Percentiles rank a stretch among this genome's conserved stretches.
These are phyloP conservation scores for Drosophila conformis DNA, from an alignment of 2,888 invertebrate species.

Conservation along the genomic window DNA sequence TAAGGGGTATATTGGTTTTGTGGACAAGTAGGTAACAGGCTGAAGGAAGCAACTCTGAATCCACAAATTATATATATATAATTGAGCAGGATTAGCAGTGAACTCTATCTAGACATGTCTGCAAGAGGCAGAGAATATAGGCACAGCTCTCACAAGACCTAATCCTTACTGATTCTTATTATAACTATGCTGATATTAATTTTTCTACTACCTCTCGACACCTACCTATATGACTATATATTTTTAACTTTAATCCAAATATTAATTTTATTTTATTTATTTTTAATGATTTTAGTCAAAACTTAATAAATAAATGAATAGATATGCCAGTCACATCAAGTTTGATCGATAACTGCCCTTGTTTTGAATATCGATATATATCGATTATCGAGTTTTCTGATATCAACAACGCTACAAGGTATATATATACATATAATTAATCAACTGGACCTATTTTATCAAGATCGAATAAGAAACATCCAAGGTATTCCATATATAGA, in stretches of 20 bases:
- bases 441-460: background rate
- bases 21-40: background rate
- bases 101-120: background rate
- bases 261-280: background rate
- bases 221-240: no score
- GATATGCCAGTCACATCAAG: no score
- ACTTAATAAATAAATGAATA: background rate
- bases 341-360: background rate
- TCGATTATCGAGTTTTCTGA: background rate
- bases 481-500: background rate
- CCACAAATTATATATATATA: fast-evolving
- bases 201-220: no score
- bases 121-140: background rate
- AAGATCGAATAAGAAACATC: background rate
- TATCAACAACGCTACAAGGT: background rate
- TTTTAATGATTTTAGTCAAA: background rate
- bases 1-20: background rate
- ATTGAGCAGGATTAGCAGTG: background rate
- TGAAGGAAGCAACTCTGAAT: background rate
- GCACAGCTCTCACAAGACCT: background rate
- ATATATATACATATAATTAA: background rate
- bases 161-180: background rate
- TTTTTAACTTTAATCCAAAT: background rate
- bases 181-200: background rate
- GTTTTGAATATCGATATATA: background rate